Evolutionary conservation across 2,888 invertebrate genomes (phyloP).

Genomic region (Amaurobius ferox): DNA sequence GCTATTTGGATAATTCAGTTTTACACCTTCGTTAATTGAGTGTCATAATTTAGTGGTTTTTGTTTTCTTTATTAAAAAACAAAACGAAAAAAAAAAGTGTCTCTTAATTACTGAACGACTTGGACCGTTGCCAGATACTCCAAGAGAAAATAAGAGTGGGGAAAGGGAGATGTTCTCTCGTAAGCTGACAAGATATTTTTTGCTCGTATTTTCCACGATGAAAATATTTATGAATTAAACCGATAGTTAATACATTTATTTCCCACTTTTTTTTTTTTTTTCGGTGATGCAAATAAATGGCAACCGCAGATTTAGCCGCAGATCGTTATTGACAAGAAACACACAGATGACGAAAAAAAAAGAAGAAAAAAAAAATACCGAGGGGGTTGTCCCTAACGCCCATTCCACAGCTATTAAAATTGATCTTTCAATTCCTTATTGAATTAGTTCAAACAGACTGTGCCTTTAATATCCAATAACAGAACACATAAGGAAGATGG

Average conservation of each 20-base stretch:
- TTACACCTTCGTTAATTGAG: neutral
- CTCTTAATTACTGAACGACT: conserved; percentile 25
- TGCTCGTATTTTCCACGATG: neutral
- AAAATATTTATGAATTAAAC: conserved; percentile 26
- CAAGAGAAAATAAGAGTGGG: neutral
- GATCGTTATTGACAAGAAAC: conserved; percentile 61
- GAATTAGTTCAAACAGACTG: conserved; percentile 48
- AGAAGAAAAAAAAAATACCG: neutral
- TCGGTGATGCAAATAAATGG: neutral
- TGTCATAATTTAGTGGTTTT: conserved; percentile 4
- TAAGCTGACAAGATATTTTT: neutral
- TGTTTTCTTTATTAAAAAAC: conserved; percentile 2
- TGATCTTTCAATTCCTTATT: conserved; percentile 55
- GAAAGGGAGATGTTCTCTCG: neutral
- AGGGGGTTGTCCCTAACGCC: too few species aligned
- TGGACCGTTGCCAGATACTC: conserved; percentile 11
- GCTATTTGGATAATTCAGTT: neutral
- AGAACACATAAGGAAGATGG: conserved; percentile 18
- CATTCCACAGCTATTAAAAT: conserved; percentile 52
- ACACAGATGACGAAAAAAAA: neutral
- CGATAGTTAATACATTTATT: conserved; percentile 24
- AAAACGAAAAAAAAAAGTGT: conserved; percentile 13
- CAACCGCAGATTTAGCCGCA: conserved; percentile 34
- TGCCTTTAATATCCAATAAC: conserved; percentile 61
- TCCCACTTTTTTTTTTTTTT: neutral